Base-by-base conservation (phyloP, 2,888 invertebrate genomes). In the Eurytoma californica region DNA sequence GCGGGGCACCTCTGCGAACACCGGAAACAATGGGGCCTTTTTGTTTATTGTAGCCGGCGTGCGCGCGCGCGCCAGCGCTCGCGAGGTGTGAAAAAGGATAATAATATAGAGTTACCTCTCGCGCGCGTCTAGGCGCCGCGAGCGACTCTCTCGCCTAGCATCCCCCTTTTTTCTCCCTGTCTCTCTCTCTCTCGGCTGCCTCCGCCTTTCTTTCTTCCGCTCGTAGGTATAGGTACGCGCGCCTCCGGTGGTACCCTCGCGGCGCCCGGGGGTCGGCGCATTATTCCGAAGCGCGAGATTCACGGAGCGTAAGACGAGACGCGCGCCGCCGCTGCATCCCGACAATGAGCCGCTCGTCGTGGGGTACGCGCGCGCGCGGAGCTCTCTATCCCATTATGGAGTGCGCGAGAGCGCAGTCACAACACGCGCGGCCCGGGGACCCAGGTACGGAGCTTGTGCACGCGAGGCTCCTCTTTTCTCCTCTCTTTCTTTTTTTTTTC, bases 1-100 rank as follows among this genome's bases (percentile, higher is more conserved):
- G 60, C 51, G 70, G 51, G 70, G 60, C 18, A 49, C 60, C 68
- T 47, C 16, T 57, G 39, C 51, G 55, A 73, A 85, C 86, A 87
- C 86, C 85, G 82, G 82, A 86, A 84, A 88, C 88, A 88, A 88
- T 87, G 78, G 83, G 65, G 80, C 82, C 39, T 83, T 86, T 85
- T 86, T 85, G 87, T 86, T 86, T 86, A 87, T 87, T 86, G 85
- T 87, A 83, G 83, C 84, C 58, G 20, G 58, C 61, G 84, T 82
- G 83, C 83, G 79, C 83, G 82, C 76, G 82, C 82, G 80, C 73
- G 80, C 77, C 86, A 82, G 85, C 84, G 86, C 24, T 88, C 88
- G 82, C 83, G 86, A 90, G 87, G 89, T 89, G 90, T 89, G 89
- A 90, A 90, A 89, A 87, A 87, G 88, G 89, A 89, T 89, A 89